Percentiles rank a stretch among this genome's conserved stretches.
phyloP scores from a whole-genome alignment of 2,113 vertebrate species.

The Neolamprologus longior region DNA sequence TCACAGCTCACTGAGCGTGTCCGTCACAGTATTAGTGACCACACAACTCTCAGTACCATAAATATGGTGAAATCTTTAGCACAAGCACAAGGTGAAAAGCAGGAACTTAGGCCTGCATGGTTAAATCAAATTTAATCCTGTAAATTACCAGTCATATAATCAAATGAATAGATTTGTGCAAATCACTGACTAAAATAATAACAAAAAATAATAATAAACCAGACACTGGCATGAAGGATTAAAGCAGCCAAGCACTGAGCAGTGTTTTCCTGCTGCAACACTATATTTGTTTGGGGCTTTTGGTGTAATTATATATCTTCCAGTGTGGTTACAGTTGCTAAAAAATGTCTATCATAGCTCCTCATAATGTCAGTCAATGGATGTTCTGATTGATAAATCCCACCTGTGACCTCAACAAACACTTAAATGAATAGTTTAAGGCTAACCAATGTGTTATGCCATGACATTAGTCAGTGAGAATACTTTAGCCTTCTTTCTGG shows the following conservation, averaged over 20 bases:
- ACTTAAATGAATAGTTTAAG: background rate
- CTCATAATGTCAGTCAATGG: background rate
- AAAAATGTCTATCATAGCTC: background rate
- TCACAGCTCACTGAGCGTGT: background rate
- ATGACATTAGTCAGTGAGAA: background rate
- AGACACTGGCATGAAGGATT: background rate
- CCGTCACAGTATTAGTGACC: background rate
- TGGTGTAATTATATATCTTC: background rate
- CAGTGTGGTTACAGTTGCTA: background rate
- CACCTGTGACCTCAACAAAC: background rate
- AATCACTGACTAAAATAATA: background rate
- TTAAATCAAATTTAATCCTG: background rate
- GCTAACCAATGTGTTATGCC: background rate
- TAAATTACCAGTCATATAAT: rapidly evolving
- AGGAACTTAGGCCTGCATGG: background rate
- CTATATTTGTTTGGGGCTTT: background rate
- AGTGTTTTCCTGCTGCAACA: background rate
- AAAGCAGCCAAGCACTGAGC: background rate
- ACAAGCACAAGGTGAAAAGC: background rate
- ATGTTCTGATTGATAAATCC: background rate
- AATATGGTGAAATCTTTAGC: background rate
- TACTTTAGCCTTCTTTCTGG: background rate
- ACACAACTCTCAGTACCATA: background rate
- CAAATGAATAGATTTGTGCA: background rate
- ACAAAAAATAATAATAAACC: background rate